Base-by-base conservation (phyloP, 2,113 vertebrate genomes). In the Leiothrix lutea region DNA sequence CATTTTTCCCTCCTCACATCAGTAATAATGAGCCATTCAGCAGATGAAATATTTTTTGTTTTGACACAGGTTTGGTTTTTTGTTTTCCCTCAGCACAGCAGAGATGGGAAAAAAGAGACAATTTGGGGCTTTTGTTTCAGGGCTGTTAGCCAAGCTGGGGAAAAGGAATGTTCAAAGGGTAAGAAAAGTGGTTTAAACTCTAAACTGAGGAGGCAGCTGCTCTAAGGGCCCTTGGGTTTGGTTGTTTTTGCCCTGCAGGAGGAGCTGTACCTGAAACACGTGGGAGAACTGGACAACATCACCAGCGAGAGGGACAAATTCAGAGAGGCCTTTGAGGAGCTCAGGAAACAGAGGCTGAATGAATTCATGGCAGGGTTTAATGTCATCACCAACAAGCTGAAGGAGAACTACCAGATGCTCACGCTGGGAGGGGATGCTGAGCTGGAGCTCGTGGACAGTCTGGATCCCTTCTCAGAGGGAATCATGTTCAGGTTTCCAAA, bases 341-440 rank as follows among this genome's bases (percentile, higher is more conserved):
- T 99, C 58, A 97, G 99, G 64, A 99, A 99, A 64, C 99, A 98
- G 89, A 98, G 99, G 31, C 99, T 99, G 57, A 99, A 99, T 36
- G 99, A 99, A 83, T 99, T 99, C 89, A 99, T 99, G 99, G 98
- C 98, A 4, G 99, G 99, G 6, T 99, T 99, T 96, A 99, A 99
- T 80, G 92, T 98, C 51, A 99, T 99, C 97, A 99, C 99, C 28
- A 99, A 98, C 96, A 99, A 99, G 86, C 98, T 99, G 96, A 99
- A 99, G 95, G 99, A 99, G 88, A 99, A 99, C 97, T 99, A 99
- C 97, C 99, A 99, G 96, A 99, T 99, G 99, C 98, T 99, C 6
- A 99, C 99, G 5, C 92, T 99, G 88, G 99, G 99, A 80, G 99
- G 99, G 2, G 99, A 99, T 35, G 99, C 99, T 16, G 99, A 99